These are phyloP conservation scores for Antedon mediterranea DNA, from an alignment of 53 echinoderm and acorn worm species.

Conservation along the genomic window DNA sequence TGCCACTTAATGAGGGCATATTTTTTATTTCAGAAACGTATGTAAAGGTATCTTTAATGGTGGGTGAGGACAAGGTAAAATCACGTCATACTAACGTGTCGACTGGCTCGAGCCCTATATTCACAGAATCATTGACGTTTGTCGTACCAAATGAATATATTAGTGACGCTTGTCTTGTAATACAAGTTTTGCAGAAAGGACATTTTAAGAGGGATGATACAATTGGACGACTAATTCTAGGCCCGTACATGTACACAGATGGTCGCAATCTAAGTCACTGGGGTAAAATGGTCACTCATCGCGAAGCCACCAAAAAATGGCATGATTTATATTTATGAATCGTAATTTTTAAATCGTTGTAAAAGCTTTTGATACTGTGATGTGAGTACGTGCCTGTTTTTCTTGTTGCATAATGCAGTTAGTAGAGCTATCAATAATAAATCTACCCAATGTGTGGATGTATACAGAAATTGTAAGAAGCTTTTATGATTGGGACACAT, in stretches of 20 bases:
- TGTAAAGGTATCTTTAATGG: conserved; percentile 88
- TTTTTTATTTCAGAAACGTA: conserved; percentile 53
- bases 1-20: no score
- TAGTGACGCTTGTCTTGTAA: conserved; percentile 53
- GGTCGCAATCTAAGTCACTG: conserved; percentile 80
- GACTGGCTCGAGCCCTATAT: conserved; percentile 64
- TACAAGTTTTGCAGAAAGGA: conserved; percentile 71
- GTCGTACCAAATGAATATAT: conserved; percentile 78
- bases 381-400: no score
- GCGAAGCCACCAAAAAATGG: conserved; percentile 86
- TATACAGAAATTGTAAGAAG: no score
- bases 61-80: conserved; percentile 75
- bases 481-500: no score
- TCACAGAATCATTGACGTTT: conserved; percentile 78
- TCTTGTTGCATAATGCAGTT: no score
- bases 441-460: no score
- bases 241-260: conserved; percentile 81
- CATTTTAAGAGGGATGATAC: conserved; percentile 70
- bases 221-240: conserved; percentile 74
- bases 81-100: conserved; percentile 70
- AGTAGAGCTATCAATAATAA: no score
- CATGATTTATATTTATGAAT: conserved; percentile 67
- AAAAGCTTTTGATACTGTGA: no score
- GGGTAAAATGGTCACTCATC: conserved; percentile 76
- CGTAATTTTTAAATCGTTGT: no score